These are phyloP conservation scores for Plagiodera versicolora DNA, from an alignment of 2,888 invertebrate species.

Conservation along the genomic window DNA sequence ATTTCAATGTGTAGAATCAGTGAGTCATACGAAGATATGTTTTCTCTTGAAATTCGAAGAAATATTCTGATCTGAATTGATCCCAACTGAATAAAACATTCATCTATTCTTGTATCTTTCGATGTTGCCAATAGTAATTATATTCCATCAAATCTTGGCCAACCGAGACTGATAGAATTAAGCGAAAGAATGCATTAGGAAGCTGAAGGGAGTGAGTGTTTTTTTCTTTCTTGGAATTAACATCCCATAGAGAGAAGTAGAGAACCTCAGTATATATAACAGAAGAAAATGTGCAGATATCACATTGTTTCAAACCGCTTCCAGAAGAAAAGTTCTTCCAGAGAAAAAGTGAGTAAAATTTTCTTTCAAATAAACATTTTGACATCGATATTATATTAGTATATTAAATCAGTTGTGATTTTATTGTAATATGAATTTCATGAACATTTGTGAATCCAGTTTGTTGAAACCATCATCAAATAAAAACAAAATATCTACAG, in stretches of 20 bases:
- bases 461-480: too few species aligned
- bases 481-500: too few species aligned
- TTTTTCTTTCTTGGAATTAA: constrained; percentile 6
- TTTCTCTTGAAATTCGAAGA: too few species aligned
- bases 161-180: neutral
- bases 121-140: neutral
- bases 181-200: neutral
- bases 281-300: neutral
- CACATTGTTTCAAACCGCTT: neutral
- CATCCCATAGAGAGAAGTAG: constrained; percentile 1
- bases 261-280: neutral
- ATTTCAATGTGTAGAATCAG: too few species aligned
- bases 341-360: neutral
- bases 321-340: neutral
- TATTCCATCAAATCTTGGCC: neutral
- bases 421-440: too few species aligned
- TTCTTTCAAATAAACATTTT: neutral
- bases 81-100: neutral
- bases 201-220: neutral
- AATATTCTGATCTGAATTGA: too few species aligned
- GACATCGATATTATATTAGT: too few species aligned
- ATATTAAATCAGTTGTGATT: too few species aligned
- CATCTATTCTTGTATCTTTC: neutral
- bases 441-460: too few species aligned
- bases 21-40: too few species aligned